Base-by-base conservation (phyloP, 2,113 vertebrate species). In the Otocyon megalotis region DNA sequence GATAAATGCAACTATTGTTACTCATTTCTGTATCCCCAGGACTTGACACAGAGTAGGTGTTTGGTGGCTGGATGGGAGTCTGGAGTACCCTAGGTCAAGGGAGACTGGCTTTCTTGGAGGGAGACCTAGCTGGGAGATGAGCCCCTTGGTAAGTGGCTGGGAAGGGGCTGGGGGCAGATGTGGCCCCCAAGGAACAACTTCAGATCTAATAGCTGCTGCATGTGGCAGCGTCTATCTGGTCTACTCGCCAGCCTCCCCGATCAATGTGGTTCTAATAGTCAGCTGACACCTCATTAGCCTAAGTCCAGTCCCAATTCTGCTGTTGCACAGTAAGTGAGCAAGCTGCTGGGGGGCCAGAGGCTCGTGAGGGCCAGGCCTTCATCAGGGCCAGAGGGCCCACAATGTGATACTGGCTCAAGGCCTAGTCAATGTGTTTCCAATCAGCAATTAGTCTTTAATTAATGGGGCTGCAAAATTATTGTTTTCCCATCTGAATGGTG, bases 201-300 rank as follows among this genome's bases (percentile, higher is more conserved):
- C 98, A 98, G 98, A 98, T 98, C 97, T 98, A 98, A 98, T 97
- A 98, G 97, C 97, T 98, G 95, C 97, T 97, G 98, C 95, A 90
- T 97, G 76, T 98, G 97, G 97, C 95, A 98, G 97, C 97, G 98
- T 63, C 82, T 98, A 98, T 98, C 98, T 97, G 98, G 97, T 98
- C 96, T 93, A 71, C 92, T 97, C 82, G 35, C 97, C 98, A 98
- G 88, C 97, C 97, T 97, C 60, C 98, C 97, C 97, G 91, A 97
- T 97, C 98, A 98, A 98, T 98, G 97, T 99, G 98, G 97, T 98
- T 98, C 98, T 98, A 98, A 98, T 99, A 98, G 98, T 98, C 98
- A 98, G 96, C 97, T 97, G 97, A 97, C 98, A 98, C 98, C 97
- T 98, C 98, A 98, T 99, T 99, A 98, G 95, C 98, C 98, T 98